Conservation (phyloP, 2,113 vertebrate species). For the Ammodramus savannarum region DNA sequence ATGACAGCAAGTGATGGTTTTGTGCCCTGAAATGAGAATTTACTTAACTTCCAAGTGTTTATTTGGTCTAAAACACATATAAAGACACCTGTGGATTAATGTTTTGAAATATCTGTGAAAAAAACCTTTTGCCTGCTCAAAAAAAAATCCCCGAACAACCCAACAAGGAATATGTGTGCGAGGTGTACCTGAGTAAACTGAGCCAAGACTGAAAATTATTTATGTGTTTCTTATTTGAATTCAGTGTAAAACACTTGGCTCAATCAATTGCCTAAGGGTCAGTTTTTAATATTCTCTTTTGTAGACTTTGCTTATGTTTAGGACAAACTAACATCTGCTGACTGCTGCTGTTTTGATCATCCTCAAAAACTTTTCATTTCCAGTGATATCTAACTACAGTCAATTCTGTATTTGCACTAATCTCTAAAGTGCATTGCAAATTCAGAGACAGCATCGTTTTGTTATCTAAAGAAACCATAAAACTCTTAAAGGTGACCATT, state of each 20-base stretch:
- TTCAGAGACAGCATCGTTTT: background rate
- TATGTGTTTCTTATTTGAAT: background rate
- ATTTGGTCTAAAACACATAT: background rate
- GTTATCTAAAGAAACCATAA: background rate
- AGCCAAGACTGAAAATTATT: background rate
- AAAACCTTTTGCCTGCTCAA: background rate
- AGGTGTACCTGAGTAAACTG: background rate
- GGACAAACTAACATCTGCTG: background rate
- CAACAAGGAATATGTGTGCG: background rate
- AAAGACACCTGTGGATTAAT: background rate
- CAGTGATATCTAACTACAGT: background rate
- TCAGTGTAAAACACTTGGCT: background rate
- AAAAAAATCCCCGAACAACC: rapidly evolving
- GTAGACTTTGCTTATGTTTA: background rate
- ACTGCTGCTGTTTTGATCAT: background rate
- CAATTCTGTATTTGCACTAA: background rate
- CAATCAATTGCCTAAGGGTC: background rate
- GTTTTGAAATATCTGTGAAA: background rate
- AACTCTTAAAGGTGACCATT: slow-evolving; percentile 1
- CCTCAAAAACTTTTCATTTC: background rate
- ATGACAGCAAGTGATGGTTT: background rate
- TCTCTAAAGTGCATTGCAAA: background rate
- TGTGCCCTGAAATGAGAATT: background rate
- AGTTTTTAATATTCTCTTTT: background rate
- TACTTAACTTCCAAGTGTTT: background rate